phyloP scores from a whole-genome alignment of 2,888 invertebrate genomes.

The Chrysolina americana region DNA sequence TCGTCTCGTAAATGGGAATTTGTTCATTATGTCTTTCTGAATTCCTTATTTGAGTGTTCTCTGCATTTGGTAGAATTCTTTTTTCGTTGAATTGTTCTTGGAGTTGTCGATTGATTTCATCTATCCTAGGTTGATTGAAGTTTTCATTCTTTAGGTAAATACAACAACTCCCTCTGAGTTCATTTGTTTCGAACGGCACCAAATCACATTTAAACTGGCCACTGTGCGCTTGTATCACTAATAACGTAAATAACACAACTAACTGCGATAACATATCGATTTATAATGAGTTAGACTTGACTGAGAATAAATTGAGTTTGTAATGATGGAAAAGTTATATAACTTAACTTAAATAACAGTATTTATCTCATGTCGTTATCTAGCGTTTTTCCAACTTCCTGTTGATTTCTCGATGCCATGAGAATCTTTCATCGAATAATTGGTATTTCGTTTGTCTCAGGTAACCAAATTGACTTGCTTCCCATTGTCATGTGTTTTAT shows the following conservation, averaged over 20 bases:
- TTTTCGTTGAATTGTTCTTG: background rate
- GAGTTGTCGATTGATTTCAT: slow-evolving; percentile 1
- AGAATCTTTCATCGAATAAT: background rate
- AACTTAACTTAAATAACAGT: slow-evolving; percentile 10
- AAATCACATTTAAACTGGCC: slow-evolving; percentile 14
- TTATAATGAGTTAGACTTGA: slow-evolving; percentile 18
- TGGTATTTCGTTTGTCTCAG: background rate
- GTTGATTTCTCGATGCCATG: slow-evolving; percentile 9
- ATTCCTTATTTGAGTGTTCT: background rate
- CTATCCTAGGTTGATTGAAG: background rate
- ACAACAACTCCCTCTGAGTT: slow-evolving; percentile 7
- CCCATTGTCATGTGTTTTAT: slow-evolving; percentile 1
- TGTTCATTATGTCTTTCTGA: background rate
- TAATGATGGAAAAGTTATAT: slow-evolving; percentile 17
- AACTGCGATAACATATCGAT: slow-evolving; percentile 14
- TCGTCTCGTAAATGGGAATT: background rate
- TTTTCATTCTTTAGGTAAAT: background rate
- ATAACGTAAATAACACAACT: slow-evolving; percentile 17
- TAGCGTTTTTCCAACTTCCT: slow-evolving; percentile 20
- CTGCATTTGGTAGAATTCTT: background rate
- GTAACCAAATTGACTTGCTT: slow-evolving; percentile 1
- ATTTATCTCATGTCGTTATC: slow-evolving; percentile 9
- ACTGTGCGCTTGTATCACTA: slow-evolving; percentile 4
- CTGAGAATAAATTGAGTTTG: background rate
- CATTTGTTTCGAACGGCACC: slow-evolving; percentile 18